phyloP scores from a whole-genome alignment of 2,797 vertebrate genomes.

The Peromyscus eremicus region DNA sequence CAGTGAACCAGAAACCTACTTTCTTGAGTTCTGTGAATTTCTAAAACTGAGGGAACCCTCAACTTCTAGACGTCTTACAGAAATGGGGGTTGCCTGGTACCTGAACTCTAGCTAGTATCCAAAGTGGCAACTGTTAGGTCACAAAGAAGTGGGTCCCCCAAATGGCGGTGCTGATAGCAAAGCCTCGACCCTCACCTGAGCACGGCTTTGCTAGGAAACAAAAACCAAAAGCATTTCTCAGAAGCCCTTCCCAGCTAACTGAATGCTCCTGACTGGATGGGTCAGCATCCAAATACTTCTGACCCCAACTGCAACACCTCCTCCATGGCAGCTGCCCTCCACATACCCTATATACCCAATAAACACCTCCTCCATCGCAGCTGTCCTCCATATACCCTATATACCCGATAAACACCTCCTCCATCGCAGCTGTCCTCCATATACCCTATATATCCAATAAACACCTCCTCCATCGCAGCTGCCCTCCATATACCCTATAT shows the following conservation, averaged over 20 bases:
- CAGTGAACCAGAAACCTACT: background rate
- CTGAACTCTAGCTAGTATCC: background rate
- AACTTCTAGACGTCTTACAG: background rate
- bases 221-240: background rate
- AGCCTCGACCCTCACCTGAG: too few relatives aligned
- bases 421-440: background rate
- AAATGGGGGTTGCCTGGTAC: background rate
- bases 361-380: background rate
- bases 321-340: background rate
- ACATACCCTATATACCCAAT: background rate
- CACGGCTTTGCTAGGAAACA: background rate
- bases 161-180: background rate
- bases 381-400: background rate
- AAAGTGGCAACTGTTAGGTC: background rate
- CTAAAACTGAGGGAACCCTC: background rate
- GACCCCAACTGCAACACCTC: background rate
- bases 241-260: background rate
- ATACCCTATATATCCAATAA: too few relatives aligned
- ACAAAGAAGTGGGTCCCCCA: background rate
- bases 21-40: background rate
- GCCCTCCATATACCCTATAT: too few relatives aligned
- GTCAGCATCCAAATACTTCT: background rate
- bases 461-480: too few relatives aligned
- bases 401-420: too few relatives aligned
- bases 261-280: too few relatives aligned